Percentiles rank a stretch among this genome's conserved stretches.
Conservation (phyloP, 2,888 invertebrate species). For the Panorpa germanica region DNA sequence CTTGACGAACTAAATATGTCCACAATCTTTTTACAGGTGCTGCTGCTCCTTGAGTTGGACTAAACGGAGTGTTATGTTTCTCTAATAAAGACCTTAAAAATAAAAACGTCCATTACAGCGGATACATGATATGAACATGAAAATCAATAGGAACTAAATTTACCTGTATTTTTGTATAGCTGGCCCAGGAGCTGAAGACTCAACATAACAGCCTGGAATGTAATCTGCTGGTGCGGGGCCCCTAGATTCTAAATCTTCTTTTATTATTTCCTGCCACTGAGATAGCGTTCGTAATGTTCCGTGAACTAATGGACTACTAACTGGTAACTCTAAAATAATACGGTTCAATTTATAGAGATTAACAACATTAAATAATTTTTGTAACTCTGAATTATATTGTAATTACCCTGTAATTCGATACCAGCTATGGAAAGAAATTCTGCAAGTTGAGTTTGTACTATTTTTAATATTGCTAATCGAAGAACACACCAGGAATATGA, state of each 20-base stretch:
- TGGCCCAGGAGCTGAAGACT: slow-evolving; percentile 53
- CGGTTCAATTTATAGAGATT: slow-evolving; percentile 1
- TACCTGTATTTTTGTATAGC: slow-evolving; percentile 80
- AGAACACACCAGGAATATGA: slow-evolving; percentile 94
- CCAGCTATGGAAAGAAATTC: slow-evolving; percentile 79
- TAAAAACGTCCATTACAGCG: slow-evolving; percentile 6
- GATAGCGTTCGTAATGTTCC: slow-evolving; percentile 68
- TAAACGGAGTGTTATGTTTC: slow-evolving; percentile 89
- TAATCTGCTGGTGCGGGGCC: slow-evolving; percentile 68
- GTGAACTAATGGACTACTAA: slow-evolving; percentile 85
- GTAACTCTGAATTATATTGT: neutral
- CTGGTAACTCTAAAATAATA: slow-evolving; percentile 58
- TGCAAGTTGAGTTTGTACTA: slow-evolving; percentile 67
- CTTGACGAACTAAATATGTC: slow-evolving; percentile 85
- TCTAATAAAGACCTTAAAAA: slow-evolving; percentile 66
- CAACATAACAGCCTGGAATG: slow-evolving; percentile 80
- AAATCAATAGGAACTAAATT: no score
- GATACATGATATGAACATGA: no score
- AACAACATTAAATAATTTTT: slow-evolving; percentile 6
- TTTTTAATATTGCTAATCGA: slow-evolving; percentile 70
- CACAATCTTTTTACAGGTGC: slow-evolving; percentile 71
- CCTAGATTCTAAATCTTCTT: slow-evolving; percentile 54
- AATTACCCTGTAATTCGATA: slow-evolving; percentile 67
- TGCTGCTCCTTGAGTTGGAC: slow-evolving; percentile 44
- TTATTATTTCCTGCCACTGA: slow-evolving; percentile 74